A percentile compares a stretch with the other conserved stretches of the same genome.
Evolutionary conservation across 2,113 vertebrate species (phyloP).

Genomic region (Myrmophylax atrothorax): DNA sequence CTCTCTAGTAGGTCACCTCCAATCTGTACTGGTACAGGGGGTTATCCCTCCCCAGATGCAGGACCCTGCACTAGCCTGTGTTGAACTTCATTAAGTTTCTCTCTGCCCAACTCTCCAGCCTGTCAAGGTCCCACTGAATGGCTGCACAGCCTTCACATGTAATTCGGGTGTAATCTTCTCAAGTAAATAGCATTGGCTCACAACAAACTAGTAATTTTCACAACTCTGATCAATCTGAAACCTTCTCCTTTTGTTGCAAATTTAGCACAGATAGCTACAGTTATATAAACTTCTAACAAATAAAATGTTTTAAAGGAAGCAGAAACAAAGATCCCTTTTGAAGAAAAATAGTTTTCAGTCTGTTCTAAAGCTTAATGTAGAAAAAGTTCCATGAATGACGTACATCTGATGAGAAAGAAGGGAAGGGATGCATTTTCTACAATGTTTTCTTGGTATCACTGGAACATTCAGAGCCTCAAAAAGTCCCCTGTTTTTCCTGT

Average conservation of each 20-base stretch:
- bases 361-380: not conserved
- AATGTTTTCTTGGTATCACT: not conserved
- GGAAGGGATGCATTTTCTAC: not conserved
- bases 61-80: not conserved
- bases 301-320: not conserved
- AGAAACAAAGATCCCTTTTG: not conserved
- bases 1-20: not conserved
- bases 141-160: not conserved
- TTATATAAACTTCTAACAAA: not conserved
- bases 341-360: not conserved
- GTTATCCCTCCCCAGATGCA: not conserved
- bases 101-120: not conserved
- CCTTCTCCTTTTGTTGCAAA: not conserved
- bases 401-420: not conserved
- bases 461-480: not conserved
- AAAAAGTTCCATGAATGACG: not conserved
- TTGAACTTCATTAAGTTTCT: not conserved
- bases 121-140: not conserved
- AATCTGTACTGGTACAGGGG: not conserved
- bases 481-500: accelerated
- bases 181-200: not conserved
- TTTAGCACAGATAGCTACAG: not conserved
- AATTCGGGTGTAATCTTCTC: not conserved
- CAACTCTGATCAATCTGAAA: not conserved
- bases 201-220: not conserved